Evolutionary conservation across 92 coral and sea anemone genomes (phyloP).

Genomic region (Plumapathes pennacea): DNA sequence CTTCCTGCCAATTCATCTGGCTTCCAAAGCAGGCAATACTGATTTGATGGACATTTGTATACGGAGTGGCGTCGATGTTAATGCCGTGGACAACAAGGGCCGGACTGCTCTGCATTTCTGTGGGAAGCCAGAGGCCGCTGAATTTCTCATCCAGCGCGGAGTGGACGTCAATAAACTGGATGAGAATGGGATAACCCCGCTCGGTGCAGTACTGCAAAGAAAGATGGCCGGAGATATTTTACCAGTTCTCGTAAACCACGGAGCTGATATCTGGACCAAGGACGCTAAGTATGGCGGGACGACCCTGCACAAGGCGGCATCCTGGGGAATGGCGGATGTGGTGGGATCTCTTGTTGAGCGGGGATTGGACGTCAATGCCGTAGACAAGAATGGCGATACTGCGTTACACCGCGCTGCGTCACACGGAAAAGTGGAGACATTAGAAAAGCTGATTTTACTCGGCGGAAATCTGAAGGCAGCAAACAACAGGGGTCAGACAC

Average conservation of each 20-base stretch:
- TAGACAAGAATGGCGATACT: conserved; percentile 40
- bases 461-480: conserved; percentile 41
- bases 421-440: conserved; percentile 27
- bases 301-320: conserved; percentile 7
- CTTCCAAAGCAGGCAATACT: background rate
- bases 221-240: background rate
- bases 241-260: conserved; percentile 2
- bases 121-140: background rate
- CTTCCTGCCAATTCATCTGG: conserved; percentile 1
- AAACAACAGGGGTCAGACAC: conserved; percentile 37
- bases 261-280: background rate
- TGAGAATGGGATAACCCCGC: conserved; percentile 20
- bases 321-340: background rate
- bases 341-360: background rate
- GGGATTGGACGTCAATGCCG: conserved; percentile 1
- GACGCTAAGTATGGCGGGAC: conserved; percentile 4
- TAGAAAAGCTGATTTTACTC: conserved; percentile 31
- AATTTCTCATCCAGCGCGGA: conserved; percentile 11
- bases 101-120: conserved; percentile 17
- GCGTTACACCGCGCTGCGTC: conserved; percentile 65
- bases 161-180: conserved; percentile 59
- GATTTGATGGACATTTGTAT: background rate
- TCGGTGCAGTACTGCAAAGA: background rate
- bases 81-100: conserved; percentile 27
- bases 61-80: conserved; percentile 27